A percentile compares a stretch with the other conserved stretches of the same genome.
phyloP scores from a whole-genome alignment of 2,113 vertebrate species.

The Naja naja region DNA sequence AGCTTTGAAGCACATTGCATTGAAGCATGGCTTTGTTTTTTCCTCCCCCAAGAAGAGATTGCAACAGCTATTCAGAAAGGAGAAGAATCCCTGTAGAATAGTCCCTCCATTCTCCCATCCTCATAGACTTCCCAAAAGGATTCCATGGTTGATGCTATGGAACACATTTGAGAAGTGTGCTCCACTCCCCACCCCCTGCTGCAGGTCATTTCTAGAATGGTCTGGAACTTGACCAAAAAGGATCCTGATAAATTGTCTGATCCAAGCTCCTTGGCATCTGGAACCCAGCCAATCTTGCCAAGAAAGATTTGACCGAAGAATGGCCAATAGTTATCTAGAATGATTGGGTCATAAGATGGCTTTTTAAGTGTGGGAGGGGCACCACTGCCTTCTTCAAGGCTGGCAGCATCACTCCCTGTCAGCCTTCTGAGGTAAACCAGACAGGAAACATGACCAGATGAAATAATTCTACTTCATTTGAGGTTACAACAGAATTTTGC shows the following conservation, averaged over 20 bases:
- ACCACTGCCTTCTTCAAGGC: background rate
- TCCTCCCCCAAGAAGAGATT: background rate
- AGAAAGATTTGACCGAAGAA: background rate
- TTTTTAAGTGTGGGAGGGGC: background rate
- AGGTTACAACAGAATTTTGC: background rate
- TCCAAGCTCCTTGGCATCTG: background rate
- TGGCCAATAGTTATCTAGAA: background rate
- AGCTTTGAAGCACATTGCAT: background rate
- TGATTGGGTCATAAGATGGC: background rate
- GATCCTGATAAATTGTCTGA: background rate
- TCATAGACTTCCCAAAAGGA: background rate
- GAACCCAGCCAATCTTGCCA: background rate
- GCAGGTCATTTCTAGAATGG: background rate
- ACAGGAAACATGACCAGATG: background rate
- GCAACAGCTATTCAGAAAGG: background rate
- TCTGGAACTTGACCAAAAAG: background rate
- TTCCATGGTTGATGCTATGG: background rate
- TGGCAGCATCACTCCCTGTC: background rate
- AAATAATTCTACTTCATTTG: background rate
- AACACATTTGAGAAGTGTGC: background rate
- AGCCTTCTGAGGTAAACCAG: background rate
- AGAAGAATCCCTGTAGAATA: background rate
- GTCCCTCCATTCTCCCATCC: background rate
- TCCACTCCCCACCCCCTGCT: background rate
- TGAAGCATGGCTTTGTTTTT: background rate